Conservation (phyloP, 2,797 vertebrate genomes). For the Protosalanx chinensis region DNA sequence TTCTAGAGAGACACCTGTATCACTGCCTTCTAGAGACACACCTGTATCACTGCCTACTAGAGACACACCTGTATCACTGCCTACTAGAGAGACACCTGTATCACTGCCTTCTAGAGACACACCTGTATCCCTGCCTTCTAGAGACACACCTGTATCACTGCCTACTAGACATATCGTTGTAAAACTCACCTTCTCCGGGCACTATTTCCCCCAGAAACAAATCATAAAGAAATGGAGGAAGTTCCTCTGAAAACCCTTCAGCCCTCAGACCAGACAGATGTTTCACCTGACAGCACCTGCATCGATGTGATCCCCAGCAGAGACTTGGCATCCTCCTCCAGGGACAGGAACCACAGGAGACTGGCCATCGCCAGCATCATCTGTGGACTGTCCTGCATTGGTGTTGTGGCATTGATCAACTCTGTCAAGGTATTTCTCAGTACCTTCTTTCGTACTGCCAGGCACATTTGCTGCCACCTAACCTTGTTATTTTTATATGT, state of each 20-base stretch:
- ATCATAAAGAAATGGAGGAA: rapidly evolving
- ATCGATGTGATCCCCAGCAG: rapidly evolving
- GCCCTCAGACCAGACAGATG: background rate
- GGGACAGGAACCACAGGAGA: conserved; percentile 56
- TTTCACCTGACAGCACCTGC: rapidly evolving
- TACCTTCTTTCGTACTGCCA: background rate
- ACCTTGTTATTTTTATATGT: background rate
- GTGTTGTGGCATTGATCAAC: conserved; percentile 73
- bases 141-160: too few relatives aligned
- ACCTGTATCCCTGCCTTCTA: too few relatives aligned
- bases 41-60: too few relatives aligned
- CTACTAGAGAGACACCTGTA: too few relatives aligned
- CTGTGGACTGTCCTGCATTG: conserved; percentile 81
- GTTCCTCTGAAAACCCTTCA: background rate
- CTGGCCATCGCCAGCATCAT: conserved; percentile 80
- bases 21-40: too few relatives aligned
- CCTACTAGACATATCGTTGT: too few relatives aligned
- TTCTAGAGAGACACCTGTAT: too few relatives aligned
- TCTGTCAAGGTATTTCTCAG: conserved; percentile 78
- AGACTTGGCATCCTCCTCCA: rapidly evolving
- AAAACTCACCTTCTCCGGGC: background rate
- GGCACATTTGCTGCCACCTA: background rate
- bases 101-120: too few relatives aligned
- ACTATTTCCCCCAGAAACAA: conserved; percentile 48
- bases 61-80: too few relatives aligned